These are phyloP conservation scores for Prenolepis imparis DNA, from an alignment of 2,888 invertebrate species.

Conservation along the genomic window DNA sequence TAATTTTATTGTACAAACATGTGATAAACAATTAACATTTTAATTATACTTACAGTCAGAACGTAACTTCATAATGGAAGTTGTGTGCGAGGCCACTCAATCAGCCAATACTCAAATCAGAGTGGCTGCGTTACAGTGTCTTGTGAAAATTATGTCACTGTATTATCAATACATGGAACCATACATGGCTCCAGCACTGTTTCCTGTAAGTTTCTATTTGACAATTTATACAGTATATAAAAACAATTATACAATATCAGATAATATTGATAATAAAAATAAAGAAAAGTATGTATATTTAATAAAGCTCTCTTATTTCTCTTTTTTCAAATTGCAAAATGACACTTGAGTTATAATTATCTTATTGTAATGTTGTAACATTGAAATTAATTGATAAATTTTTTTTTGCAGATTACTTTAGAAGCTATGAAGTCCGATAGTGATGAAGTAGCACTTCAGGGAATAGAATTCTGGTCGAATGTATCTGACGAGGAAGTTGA, in stretches of 20 bases:
- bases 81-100: constrained; percentile 99
- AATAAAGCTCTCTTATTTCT: neutral
- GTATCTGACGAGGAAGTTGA: constrained; percentile 99
- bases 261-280: neutral
- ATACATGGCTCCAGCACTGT: constrained; percentile 99
- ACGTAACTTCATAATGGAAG: constrained; percentile 99
- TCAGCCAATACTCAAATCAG: constrained; percentile 95
- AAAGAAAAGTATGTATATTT: neutral
- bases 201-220: constrained; percentile 89
- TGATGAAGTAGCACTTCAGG: constrained; percentile 98
- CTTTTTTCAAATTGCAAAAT: neutral
- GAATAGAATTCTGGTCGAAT: constrained; percentile 99
- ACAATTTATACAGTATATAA: neutral
- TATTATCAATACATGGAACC: constrained; percentile 99
- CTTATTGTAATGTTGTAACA: neutral
- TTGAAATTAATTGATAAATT: constrained; percentile 14
- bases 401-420: constrained; percentile 92
- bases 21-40: constrained; percentile 1
- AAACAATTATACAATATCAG: neutral
- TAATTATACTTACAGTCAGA: constrained; percentile 89
- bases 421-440: constrained; percentile 99
- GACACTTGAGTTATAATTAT: neutral
- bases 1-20: neutral
- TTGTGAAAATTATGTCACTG: constrained; percentile 98
- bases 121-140: constrained; percentile 98